phyloP scores from a whole-genome alignment of 2,113 vertebrate species.

The Lasiurus borealis region DNA sequence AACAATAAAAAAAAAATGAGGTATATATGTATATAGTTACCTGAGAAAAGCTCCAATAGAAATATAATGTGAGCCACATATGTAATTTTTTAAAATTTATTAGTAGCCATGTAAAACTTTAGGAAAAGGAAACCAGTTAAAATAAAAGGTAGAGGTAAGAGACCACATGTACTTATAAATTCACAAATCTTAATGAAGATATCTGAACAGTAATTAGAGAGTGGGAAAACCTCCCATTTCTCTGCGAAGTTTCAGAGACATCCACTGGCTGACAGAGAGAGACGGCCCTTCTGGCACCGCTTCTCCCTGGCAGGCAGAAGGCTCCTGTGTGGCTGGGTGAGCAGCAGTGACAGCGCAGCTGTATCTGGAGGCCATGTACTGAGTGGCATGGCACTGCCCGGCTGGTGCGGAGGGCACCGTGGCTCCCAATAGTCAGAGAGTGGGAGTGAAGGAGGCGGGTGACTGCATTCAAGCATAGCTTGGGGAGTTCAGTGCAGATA shows the following conservation, averaged over 20 bases:
- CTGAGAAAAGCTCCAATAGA: neutral
- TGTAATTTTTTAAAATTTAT: neutral
- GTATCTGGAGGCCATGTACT: neutral
- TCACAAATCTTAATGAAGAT: conserved; percentile 4
- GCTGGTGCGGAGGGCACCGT: neutral
- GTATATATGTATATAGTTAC: neutral
- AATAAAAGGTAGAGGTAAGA: neutral
- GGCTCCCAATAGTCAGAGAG: neutral
- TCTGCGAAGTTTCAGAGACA: neutral
- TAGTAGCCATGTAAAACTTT: neutral
- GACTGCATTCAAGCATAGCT: neutral
- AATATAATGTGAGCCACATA: neutral
- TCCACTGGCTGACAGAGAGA: neutral
- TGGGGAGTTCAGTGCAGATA: neutral
- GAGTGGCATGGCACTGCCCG: too few species aligned
- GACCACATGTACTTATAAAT: neutral
- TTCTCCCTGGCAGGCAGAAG: neutral
- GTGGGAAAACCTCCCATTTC: neutral
- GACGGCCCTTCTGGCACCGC: neutral
- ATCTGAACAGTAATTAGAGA: neutral
- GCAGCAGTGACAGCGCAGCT: neutral
- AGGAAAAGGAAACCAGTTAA: too few species aligned
- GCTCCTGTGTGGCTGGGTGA: neutral
- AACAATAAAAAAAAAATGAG: neutral
- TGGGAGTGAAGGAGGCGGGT: neutral